phyloP scores from a whole-genome alignment of 2,888 invertebrate species.

The Sarcophaga rosellei region DNA sequence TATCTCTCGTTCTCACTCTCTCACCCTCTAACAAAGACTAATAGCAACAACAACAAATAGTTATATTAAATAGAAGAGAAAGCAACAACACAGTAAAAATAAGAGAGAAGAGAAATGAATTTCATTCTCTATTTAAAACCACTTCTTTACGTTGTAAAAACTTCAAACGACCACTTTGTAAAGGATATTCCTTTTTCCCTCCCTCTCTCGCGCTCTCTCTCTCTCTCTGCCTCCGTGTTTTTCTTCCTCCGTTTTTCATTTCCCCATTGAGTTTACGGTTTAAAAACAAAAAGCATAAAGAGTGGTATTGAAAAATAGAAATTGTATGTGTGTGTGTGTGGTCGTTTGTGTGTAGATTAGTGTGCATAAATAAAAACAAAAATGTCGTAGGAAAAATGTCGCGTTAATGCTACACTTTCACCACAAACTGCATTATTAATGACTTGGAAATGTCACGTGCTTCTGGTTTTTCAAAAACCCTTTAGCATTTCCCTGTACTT shows the following conservation, averaged over 20 bases:
- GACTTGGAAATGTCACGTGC: constrained; percentile 68
- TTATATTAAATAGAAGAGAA: not conserved
- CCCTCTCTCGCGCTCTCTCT: not conserved
- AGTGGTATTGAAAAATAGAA: constrained; percentile 35
- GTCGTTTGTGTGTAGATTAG: not conserved
- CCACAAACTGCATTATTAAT: constrained; percentile 69
- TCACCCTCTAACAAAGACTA: constrained; percentile 5
- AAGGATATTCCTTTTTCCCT: not conserved
- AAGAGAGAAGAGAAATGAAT: constrained; percentile 12
- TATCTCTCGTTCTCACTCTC: constrained; percentile 41
- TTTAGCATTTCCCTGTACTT: not conserved
- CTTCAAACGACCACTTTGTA: constrained; percentile 52
- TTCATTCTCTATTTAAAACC: constrained; percentile 40
- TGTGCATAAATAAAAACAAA: constrained; percentile 4
- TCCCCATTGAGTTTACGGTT: constrained; percentile 48
- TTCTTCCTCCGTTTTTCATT: not conserved
- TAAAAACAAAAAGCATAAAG: constrained; percentile 47
- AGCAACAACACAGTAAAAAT: constrained; percentile 1
- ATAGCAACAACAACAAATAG: not conserved
- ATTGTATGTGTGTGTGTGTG: not conserved
- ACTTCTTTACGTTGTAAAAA: constrained; percentile 43
- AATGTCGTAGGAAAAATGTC: constrained; percentile 50
- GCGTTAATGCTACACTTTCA: constrained; percentile 68
- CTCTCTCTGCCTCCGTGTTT: not conserved
- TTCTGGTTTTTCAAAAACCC: constrained; percentile 60